Evolutionary conservation across 2,113 vertebrate genomes (phyloP).

Genomic region (Pollimyrus isidori): DNA sequence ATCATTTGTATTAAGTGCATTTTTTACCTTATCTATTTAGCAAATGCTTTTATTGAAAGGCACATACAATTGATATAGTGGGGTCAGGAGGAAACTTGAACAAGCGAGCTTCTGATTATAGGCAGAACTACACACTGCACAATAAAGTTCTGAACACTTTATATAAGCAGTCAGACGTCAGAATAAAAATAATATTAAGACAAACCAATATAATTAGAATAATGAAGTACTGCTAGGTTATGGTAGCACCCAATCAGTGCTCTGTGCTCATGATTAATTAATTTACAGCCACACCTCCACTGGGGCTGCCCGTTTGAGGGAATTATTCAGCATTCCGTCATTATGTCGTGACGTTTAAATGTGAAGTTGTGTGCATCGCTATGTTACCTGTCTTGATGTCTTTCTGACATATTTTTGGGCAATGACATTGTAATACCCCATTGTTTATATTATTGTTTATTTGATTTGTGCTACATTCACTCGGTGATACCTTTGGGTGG

Average conservation of each 20-base stretch:
- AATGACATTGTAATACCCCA: no score
- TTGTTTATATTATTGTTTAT: no score
- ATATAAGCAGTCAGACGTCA: not conserved
- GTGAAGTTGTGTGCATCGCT: no score
- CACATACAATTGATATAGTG: not conserved
- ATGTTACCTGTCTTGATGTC: no score
- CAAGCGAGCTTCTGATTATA: not conserved
- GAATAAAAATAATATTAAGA: not conserved
- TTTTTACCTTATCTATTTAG: not conserved
- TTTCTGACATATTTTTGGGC: no score
- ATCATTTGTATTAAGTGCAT: not conserved
- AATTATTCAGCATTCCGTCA: not conserved
- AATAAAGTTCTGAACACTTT: not conserved
- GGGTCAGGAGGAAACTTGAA: not conserved
- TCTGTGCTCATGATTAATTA: not conserved
- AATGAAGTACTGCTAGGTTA: not conserved
- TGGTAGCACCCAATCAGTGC: not conserved
- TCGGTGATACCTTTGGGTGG: not conserved
- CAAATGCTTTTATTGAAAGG: not conserved
- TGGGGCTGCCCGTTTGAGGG: not conserved
- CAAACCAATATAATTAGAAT: not conserved
- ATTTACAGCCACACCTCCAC: not conserved
- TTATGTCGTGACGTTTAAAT: no score
- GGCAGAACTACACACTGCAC: not conserved
- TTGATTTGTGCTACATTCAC: not conserved